phyloP scores from a whole-genome alignment of 2,113 vertebrate species.

The Coptodon rendalli region DNA sequence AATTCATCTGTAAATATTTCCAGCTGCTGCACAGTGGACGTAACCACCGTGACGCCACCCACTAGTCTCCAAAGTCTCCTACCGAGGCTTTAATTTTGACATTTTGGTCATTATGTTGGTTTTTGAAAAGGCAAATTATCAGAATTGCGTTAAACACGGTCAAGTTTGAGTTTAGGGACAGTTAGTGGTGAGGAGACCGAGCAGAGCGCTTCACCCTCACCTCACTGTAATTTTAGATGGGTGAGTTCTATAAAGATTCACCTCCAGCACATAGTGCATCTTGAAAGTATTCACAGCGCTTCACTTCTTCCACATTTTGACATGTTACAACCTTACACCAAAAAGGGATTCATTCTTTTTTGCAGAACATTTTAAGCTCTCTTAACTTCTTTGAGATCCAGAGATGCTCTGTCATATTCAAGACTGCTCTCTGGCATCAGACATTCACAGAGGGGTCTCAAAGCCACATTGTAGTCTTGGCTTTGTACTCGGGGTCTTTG shows the following conservation, averaged over 20 bases:
- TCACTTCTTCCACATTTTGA: not conserved
- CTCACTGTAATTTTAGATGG: rapidly evolving
- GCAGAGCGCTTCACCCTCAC: not conserved
- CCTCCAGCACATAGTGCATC: not conserved
- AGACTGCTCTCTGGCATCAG: not conserved
- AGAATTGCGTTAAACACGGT: not conserved
- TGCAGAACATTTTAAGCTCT: not conserved
- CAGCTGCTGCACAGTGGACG: not conserved
- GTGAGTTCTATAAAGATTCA: not conserved
- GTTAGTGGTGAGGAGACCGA: not conserved
- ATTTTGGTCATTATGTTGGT: not conserved
- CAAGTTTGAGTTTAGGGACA: not conserved
- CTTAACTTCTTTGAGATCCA: not conserved
- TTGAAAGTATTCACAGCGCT: not conserved
- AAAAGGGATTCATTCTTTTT: rapidly evolving
- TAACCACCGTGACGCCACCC: not conserved
- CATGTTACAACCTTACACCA: not conserved
- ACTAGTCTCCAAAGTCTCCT: not conserved
- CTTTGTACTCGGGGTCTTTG: not conserved
- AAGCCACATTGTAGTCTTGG: not conserved
- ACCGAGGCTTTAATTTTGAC: not conserved
- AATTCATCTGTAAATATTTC: not conserved
- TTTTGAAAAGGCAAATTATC: not conserved
- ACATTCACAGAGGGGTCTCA: not conserved
- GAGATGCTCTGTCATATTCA: not conserved